Evolutionary conservation across 2,797 vertebrate genomes (phyloP).

Genomic region (Harpagifer antarcticus): DNA sequence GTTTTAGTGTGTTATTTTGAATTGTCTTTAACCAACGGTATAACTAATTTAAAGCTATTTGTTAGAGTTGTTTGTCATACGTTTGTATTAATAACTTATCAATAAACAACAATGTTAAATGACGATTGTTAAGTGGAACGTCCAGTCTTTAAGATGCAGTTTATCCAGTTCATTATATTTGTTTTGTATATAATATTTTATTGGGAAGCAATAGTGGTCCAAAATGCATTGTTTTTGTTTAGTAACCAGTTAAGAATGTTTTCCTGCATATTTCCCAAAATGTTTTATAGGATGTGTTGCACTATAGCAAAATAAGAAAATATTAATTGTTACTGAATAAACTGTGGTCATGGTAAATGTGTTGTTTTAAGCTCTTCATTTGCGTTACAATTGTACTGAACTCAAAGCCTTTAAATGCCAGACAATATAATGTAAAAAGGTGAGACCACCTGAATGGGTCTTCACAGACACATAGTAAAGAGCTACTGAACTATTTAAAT

Average conservation of each 20-base stretch:
- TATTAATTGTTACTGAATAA: neutral
- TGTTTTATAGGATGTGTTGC: neutral
- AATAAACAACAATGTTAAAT: neutral
- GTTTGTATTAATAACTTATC: neutral
- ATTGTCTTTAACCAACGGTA: slow-evolving; percentile 4
- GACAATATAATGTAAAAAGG: neutral
- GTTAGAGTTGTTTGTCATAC: neutral
- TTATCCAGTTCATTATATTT: neutral
- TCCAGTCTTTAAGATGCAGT: neutral
- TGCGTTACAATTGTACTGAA: neutral
- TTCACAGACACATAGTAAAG: neutral
- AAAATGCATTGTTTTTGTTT: neutral
- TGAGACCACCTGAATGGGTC: neutral
- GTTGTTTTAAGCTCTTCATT: neutral
- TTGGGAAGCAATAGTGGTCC: neutral
- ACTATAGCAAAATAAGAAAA: neutral
- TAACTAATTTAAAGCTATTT: neutral
- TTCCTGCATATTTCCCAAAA: neutral
- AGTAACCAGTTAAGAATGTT: neutral
- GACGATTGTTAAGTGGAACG: neutral
- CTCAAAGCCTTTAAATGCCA: neutral
- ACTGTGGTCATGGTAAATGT: neutral
- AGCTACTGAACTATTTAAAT: neutral
- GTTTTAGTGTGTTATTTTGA: neutral
- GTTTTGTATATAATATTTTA: neutral